phyloP scores from a whole-genome alignment of 2,888 invertebrate species.

The Sturmia bella region DNA sequence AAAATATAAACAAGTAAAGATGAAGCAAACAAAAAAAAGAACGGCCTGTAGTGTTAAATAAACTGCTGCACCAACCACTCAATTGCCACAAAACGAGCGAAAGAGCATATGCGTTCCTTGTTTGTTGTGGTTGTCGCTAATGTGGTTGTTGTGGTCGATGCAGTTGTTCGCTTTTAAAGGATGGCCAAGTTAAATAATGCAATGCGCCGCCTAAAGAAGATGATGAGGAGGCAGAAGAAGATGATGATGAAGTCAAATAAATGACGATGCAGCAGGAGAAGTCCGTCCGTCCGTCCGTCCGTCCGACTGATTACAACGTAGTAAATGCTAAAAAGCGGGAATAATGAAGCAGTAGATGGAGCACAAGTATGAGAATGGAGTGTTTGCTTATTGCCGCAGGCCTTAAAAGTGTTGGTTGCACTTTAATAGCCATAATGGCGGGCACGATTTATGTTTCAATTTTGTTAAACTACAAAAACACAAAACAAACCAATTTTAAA shows the following conservation, averaged over 20 bases:
- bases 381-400: conserved; percentile 69
- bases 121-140: not conserved
- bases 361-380: conserved; percentile 46
- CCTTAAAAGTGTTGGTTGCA: conserved; percentile 69
- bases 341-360: not conserved
- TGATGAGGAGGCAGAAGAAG: no score
- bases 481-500: conserved; percentile 66
- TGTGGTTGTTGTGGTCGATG: not conserved
- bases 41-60: conserved; percentile 53
- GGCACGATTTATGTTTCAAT: conserved; percentile 79
- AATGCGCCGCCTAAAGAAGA: conserved; percentile 58
- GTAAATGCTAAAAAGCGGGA: conserved; percentile 10
- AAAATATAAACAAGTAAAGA: not conserved
- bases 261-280: conserved; percentile 36
- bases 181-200: conserved; percentile 54
- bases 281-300: no score
- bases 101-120: conserved; percentile 32
- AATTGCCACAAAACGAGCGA: conserved; percentile 15
- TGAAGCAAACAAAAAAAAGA: not conserved
- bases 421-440: conserved; percentile 79
- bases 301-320: conserved; percentile 44
- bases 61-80: conserved; percentile 33
- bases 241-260: conserved; percentile 30
- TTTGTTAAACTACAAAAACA: conserved; percentile 74
- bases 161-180: conserved; percentile 31